phyloP scores from a whole-genome alignment of 2,888 invertebrate genomes.

The Cosmopolites sordidus region DNA sequence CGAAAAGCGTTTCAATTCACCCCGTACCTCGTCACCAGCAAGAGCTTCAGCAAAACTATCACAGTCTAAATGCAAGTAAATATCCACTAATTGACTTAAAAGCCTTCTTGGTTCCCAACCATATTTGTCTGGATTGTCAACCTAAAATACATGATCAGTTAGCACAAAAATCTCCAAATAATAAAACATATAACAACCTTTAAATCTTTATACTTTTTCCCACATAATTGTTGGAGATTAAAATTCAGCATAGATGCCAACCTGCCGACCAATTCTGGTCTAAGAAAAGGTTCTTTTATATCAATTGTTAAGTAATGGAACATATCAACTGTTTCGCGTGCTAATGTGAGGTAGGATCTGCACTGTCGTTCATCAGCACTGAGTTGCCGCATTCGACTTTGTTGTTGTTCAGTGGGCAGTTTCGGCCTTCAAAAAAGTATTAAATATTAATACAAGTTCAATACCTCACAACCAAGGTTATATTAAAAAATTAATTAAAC shows the following conservation, averaged over 20 bases:
- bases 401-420: conserved; percentile 64
- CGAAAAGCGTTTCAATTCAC: too few species aligned
- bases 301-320: conserved; percentile 93
- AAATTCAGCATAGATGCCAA: conserved; percentile 98
- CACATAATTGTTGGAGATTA: conserved; percentile 93
- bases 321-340: conserved; percentile 96
- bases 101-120: conserved; percentile 95
- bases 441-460: background rate
- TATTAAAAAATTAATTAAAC: too few species aligned
- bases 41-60: conserved; percentile 86
- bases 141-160: conserved; percentile 13
- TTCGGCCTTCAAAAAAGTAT: conserved; percentile 40
- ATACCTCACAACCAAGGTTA: background rate
- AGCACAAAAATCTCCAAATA: background rate
- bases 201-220: conserved; percentile 90
- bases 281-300: conserved; percentile 91
- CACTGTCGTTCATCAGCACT: conserved; percentile 83
- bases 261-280: conserved; percentile 83
- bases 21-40: conserved; percentile 94
- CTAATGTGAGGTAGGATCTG: conserved; percentile 85
- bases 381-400: conserved; percentile 71
- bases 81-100: conserved; percentile 88
- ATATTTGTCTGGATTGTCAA: conserved; percentile 80
- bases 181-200: conserved; percentile 63
- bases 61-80: conserved; percentile 94